Conservation (phyloP, 2,888 invertebrate species). For the Euplexia lucipara region DNA sequence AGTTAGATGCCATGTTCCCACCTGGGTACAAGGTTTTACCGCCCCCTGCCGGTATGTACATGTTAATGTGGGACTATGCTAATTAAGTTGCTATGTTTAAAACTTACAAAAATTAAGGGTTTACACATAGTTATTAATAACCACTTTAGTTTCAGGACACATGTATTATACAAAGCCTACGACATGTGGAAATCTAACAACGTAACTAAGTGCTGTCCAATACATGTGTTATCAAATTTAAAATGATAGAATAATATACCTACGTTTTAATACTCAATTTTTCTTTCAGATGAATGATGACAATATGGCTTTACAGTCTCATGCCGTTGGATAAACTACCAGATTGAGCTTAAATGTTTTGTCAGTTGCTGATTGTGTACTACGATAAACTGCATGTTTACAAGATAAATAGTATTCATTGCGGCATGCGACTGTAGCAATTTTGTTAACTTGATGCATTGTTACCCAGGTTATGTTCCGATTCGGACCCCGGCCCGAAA, state of each 20-base stretch:
- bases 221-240: conserved; percentile 82
- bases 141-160: conserved; percentile 89
- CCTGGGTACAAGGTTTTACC: conserved; percentile 99
- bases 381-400: conserved; percentile 64
- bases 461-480: conserved; percentile 95
- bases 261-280: conserved; percentile 85
- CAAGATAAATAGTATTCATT: conserved; percentile 59
- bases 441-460: conserved; percentile 72
- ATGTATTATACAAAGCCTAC: conserved; percentile 84
- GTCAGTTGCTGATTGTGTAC: conserved; percentile 71
- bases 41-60: conserved; percentile 95
- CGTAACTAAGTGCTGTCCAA: conserved; percentile 69
- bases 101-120: conserved; percentile 60
- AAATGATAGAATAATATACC: conserved; percentile 73
- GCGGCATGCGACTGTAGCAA: conserved; percentile 66
- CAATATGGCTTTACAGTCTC: conserved; percentile 84
- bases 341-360: conserved; percentile 76
- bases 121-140: conserved; percentile 85
- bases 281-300: conserved; percentile 90
- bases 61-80: conserved; percentile 52
- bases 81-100: conserved; percentile 60
- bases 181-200: conserved; percentile 72
- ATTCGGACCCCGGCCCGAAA: conserved; percentile 99
- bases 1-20: conserved; percentile 99
- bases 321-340: conserved; percentile 84